Evolutionary conservation across 2,113 vertebrate species (phyloP), one percentile per base, ranked within the genome.

Genomic region (Corythornis cristatus): DNA sequence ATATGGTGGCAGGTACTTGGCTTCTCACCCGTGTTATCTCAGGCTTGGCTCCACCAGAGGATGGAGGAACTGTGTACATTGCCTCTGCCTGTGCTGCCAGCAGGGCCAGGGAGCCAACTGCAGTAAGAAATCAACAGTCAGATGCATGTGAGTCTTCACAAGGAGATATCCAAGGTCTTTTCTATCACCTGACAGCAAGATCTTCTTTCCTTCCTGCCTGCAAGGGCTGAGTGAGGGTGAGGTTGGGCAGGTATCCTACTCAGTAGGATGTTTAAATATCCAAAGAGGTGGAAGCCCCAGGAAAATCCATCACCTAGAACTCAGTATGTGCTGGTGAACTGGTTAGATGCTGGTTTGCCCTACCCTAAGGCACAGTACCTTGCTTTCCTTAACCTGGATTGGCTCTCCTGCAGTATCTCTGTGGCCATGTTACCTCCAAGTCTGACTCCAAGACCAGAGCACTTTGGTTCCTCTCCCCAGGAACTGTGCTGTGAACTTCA

Each of bases 111-210:
- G 46, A 93, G 92, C 90, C 86, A 90, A 40, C n/a, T 86, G 88
- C 82, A 93, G 11, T 31, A 93, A 93, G 89, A 89, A 95, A 93
- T 89, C 84, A 87, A 46, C 77, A 43, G 79, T 45, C 43, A 45
- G 31, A 60, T 43, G 29, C 26, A 16, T 42, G 0, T 35, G 29
- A 71, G 60, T 42, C 89, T 64, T 53, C 33, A 33, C 87, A 91
- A 95, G 84, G 89, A 91, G 72, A 91, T 17, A 62, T 18, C 42
- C 86, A 92, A 84, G 89, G 93, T 83, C 91, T 92, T 92, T 92
- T 88, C 67, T 56, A 33, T 37, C 72, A 80, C 35, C 42, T 73
- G 64, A 31, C 18, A 62, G 28, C 51, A 40, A 74, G 67, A 60
- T 65, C 73, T 90, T 51, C 65, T 78, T 58, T 62, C 33, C 62